Base-by-base conservation (phyloP, 2,888 invertebrate species). In the Anticlea derivata region DNA sequence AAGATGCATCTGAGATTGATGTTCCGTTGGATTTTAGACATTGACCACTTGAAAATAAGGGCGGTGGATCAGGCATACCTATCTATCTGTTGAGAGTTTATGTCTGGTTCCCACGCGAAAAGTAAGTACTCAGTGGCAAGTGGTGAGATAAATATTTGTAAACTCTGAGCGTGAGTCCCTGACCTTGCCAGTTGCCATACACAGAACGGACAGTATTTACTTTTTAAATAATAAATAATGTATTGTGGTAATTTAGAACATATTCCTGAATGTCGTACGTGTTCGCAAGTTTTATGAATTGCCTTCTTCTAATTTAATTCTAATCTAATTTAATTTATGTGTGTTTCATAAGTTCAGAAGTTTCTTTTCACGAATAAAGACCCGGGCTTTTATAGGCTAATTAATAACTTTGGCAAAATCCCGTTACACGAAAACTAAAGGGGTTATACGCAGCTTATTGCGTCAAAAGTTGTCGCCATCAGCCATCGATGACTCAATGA, bases 71-170 rank as follows among this genome's bases (percentile, higher is more conserved):
- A 43, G 39, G 12, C 20, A 23, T 43, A n/a, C n/a, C n/a, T n/a
- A n/a, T n/a, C n/a, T n/a, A 17, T 50, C 51, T 62, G 53, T 56
- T 46, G 52, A 55, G 58, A 31, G 50, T 60, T 56, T 47, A 57
- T 66, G 67, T 62, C 54, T 60, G 43, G 50, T 48, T 89, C 88
- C 87, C 88, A 89, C 88, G 86, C 82, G 77, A 82, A 83, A 83
- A 74, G 68, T 75, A 57, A 58, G 67, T 74, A 58, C 61, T 73
- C 66, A 69, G 72, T 75, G 80, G 80, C 77, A 83, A 86, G 81
- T 86, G 80, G 72, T 55, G 75, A 83, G 81, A 83, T 83, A 85
- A 89, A 88, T 87, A 86, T 89, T 87, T 84, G 86, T 86, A 78
- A 76, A 80, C 70, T 71, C 61, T 67, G 62, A 68, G 68, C 62